Evolutionary conservation across 2,113 vertebrate genomes (phyloP), one percentile per base, ranked within the genome.

Genomic region (Cygnus atratus): DNA sequence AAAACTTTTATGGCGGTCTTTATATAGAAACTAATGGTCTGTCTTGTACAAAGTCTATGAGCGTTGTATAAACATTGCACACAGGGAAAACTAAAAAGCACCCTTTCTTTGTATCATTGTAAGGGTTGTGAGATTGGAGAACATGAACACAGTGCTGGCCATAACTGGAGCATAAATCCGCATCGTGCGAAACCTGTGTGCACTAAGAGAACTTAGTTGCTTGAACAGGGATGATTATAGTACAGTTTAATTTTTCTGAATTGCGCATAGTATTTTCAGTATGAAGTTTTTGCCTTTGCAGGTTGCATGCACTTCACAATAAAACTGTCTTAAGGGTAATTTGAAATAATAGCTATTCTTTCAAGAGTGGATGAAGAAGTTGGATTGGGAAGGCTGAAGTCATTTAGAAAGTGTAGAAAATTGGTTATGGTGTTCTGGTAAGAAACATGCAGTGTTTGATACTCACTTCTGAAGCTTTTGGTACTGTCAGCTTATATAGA

Each of bases 11-110:
- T 94, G 88, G 92, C 93, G 95, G 87, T 97, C 95, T 98, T 97
- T 98, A 98, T 98, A 96, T 98, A 97, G 97, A 98, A 98, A 96
- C 93, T 95, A 97, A 96, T 96, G 97, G 93, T 94, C 91, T 98
- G 94, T 97, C 96, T 97, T 96, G 83, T 96, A 83, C 81, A 86
- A 88, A 91, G 93, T 95, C 90, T 96, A 4, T 87, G 97, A 94
- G 97, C 96, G 68, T 92, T 94, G 90, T 95, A 97, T 93, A 97
- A 97, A 97, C 83, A 76, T 71, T 80, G 90, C 88, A 93, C 92
- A 84, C 46, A 74, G 95, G 97, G 95, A 95, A 97, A 96, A 97
- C 97, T 95, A 85, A 97, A 97, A 96, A 79, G 90, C 91, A 50
- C 85, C 78, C 77, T 98, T 97, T 94, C 95, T 97, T 98, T 97